These are phyloP conservation scores for Steatornis caripensis DNA, from an alignment of 2,113 vertebrate genomes.

Conservation along the genomic window DNA sequence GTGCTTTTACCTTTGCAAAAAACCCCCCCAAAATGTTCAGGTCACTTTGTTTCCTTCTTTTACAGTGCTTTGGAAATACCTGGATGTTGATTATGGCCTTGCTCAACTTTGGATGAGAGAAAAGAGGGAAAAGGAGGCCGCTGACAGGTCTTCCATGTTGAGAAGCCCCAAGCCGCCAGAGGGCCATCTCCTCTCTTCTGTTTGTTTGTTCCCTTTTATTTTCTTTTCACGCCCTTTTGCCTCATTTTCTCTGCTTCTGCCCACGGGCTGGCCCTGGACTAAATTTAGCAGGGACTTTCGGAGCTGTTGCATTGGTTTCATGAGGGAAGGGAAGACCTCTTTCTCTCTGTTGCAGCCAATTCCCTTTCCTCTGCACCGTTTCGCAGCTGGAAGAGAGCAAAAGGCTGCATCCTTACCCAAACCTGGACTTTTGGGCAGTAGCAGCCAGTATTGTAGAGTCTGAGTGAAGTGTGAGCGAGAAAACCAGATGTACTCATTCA, in stretches of 20 bases:
- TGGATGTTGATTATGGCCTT: not conserved
- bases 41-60: not conserved
- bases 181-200: not conserved
- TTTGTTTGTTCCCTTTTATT: not conserved
- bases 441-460: not conserved
- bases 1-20: not conserved
- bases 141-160: not conserved
- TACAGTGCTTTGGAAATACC: not conserved
- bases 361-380: not conserved
- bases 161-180: not conserved
- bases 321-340: not conserved
- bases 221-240: not conserved
- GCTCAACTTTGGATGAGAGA: not conserved
- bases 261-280: not conserved
- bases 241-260: not conserved
- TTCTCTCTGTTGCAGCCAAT: rapidly evolving
- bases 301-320: not conserved
- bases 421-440: not conserved
- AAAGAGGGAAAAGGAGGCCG: not conserved
- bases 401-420: not conserved
- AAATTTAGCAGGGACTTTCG: not conserved
- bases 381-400: not conserved
- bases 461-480: not conserved
- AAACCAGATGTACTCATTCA: not conserved
- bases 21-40: rapidly evolving